Conservation (phyloP, 2,113 vertebrate species). For the Lophura nycthemera region DNA sequence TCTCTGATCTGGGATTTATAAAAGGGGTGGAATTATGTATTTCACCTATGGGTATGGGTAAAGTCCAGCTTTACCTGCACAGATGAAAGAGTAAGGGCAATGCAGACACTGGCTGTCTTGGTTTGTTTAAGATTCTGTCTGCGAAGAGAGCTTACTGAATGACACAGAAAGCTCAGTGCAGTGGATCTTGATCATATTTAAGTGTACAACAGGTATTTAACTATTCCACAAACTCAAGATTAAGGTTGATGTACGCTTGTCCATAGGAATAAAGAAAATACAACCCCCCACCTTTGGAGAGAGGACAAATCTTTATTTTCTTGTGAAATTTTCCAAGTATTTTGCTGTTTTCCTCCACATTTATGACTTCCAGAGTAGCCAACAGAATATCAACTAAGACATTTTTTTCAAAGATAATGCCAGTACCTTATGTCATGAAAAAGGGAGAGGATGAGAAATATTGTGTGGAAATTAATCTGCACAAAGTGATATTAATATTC, state of each 20-base stretch:
- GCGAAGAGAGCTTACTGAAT: neutral
- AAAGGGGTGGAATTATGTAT: neutral
- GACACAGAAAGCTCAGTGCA: neutral
- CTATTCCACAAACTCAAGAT: neutral
- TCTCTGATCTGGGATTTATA: neutral
- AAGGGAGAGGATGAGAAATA: neutral
- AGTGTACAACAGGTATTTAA: neutral
- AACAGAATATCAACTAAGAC: neutral
- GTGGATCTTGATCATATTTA: neutral
- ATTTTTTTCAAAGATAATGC: neutral
- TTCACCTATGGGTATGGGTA: neutral
- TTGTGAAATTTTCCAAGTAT: neutral
- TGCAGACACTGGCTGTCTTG: neutral
- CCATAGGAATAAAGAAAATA: neutral
- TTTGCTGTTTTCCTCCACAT: neutral
- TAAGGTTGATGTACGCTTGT: neutral
- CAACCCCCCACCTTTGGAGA: neutral
- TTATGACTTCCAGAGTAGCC: neutral
- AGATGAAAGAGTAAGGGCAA: neutral
- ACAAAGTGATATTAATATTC: neutral
- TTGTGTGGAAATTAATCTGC: neutral
- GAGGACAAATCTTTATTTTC: neutral
- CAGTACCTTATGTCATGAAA: neutral
- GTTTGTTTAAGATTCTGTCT: neutral
- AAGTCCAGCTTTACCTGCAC: neutral